A percentile compares a stretch with the other conserved stretches of the same genome.
Conservation (phyloP, 2,113 vertebrate species). For the Meriones unguiculatus region DNA sequence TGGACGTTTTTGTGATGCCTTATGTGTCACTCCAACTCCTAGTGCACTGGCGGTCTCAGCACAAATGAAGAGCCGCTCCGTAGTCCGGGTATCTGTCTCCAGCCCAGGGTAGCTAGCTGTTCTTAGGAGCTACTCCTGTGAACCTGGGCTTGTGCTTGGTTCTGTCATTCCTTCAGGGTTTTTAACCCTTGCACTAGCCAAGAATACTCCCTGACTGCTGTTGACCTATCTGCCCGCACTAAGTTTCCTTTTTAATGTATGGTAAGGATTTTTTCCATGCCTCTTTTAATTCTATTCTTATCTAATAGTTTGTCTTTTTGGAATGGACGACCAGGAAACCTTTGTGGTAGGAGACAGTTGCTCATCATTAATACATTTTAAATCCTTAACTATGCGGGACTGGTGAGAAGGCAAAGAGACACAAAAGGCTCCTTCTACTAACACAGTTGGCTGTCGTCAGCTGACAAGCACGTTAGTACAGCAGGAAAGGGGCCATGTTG, state of each 20-base stretch:
- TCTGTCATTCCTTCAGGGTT: not conserved
- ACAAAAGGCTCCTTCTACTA: not conserved
- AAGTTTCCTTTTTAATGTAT: not conserved
- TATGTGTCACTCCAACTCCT: not conserved
- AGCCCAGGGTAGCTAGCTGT: not conserved
- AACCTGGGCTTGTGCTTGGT: not conserved
- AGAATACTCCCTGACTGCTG: not conserved
- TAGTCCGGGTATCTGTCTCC: not conserved
- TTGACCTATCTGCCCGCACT: not conserved
- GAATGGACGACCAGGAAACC: not conserved
- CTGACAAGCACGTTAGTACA: slow-evolving; percentile 13
- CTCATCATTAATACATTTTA: not conserved
- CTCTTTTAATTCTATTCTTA: slow-evolving; percentile 13
- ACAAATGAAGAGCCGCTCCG: not conserved
- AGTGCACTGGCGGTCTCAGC: not conserved
- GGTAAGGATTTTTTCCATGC: not conserved
- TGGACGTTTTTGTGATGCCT: not conserved
- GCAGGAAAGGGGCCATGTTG: not conserved
- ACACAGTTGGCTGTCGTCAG: not conserved
- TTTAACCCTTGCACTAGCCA: not conserved
- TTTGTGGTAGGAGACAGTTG: not conserved
- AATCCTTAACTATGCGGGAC: not conserved
- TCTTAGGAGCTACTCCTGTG: not conserved
- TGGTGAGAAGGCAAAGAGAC: not conserved
- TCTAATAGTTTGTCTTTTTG: not conserved